Conservation (phyloP, 2,888 invertebrate species). For the Dynastes tityus region DNA sequence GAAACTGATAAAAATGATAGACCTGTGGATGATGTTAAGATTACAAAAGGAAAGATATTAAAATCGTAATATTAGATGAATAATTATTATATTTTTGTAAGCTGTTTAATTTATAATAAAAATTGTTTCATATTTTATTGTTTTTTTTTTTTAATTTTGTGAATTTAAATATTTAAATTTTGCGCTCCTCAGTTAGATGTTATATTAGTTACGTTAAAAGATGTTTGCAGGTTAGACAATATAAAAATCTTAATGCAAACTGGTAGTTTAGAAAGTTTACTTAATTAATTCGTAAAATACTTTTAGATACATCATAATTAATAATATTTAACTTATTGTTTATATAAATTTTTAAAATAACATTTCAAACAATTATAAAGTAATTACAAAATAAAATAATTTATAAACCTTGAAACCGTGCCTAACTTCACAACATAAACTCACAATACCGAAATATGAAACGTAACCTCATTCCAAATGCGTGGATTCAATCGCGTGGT, state of each 20-base stretch:
- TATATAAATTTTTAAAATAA: no score
- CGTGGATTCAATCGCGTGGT: not conserved
- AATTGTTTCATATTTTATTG: not conserved
- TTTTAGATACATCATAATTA: no score
- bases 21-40: constrained; percentile 91
- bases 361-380: no score
- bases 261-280: not conserved
- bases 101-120: constrained; percentile 16
- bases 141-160: not conserved
- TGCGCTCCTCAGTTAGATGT: not conserved
- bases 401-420: not conserved
- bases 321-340: no score
- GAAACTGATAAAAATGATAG: constrained; percentile 95
- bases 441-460: not conserved
- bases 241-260: not conserved
- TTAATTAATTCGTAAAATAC: no score
- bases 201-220: not conserved
- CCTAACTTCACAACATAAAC: constrained; percentile 16
- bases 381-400: not conserved
- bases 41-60: constrained; percentile 75
- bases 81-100: not conserved
- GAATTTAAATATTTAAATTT: not conserved
- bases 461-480: constrained; percentile 23
- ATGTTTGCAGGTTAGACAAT: not conserved
- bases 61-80: constrained; percentile 64